Conservation (phyloP, 2,888 invertebrate genomes). For the Merodon equestris region DNA sequence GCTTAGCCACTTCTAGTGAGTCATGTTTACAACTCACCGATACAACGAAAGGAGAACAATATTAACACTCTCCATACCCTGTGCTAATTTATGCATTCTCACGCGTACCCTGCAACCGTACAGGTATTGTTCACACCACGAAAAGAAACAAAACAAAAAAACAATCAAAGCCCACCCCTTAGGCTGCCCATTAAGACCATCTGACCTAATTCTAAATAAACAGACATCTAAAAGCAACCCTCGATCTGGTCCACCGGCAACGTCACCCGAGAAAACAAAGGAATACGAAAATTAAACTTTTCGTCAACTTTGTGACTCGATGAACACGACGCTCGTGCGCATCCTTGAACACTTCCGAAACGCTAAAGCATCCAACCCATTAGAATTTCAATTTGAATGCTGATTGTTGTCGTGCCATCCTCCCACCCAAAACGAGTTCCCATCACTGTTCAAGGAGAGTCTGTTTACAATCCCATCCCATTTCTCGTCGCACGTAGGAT, state of each 20-base stretch:
- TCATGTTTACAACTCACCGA: no score
- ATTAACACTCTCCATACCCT: constrained; percentile 1
- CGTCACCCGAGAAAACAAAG: neutral
- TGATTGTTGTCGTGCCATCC: constrained; percentile 61
- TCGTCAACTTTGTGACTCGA: constrained; percentile 38
- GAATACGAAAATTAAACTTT: constrained; percentile 29
- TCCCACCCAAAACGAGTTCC: constrained; percentile 12
- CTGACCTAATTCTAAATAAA: constrained; percentile 55
- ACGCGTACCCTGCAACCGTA: constrained; percentile 22
- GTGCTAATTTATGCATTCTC: constrained; percentile 54
- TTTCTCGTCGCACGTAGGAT: neutral
- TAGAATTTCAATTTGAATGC: constrained; percentile 64
- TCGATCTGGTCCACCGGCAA: neutral
- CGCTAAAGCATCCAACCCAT: constrained; percentile 40
- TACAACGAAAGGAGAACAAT: no score
- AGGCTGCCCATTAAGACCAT: constrained; percentile 49
- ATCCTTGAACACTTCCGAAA: neutral
- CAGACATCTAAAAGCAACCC: constrained; percentile 28
- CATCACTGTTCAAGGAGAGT: constrained; percentile 31
- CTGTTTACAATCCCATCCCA: constrained; percentile 5
- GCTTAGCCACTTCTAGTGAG: no score
- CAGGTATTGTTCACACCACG: constrained; percentile 32
- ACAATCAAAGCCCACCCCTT: constrained; percentile 29
- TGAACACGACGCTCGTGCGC: constrained; percentile 24
- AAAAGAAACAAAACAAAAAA: constrained; percentile 5